phyloP scores from a whole-genome alignment of 2,888 invertebrate species.

The Agonopterix heracliana region DNA sequence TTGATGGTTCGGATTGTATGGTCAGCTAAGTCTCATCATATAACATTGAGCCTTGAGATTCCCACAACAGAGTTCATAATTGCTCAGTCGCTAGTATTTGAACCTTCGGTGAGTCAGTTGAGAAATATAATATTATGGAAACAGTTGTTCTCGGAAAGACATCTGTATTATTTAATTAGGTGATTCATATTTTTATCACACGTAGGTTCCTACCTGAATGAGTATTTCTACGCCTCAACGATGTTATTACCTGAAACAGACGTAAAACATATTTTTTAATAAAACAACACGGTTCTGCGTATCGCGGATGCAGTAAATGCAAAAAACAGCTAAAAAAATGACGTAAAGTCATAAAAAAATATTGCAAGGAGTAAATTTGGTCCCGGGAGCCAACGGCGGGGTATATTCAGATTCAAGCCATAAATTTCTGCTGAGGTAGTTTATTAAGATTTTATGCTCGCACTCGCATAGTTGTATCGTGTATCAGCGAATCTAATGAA shows the following conservation, averaged over 20 bases:
- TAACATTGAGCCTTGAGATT: not conserved
- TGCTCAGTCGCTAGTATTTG: too few relatives aligned
- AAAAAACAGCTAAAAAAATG: not conserved
- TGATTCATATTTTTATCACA: not conserved
- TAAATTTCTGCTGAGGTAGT: conserved; percentile 25
- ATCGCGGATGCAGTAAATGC: not conserved
- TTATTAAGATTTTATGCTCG: conserved; percentile 38
- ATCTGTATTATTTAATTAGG: not conserved
- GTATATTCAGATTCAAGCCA: conserved; percentile 28
- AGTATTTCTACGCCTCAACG: too few relatives aligned
- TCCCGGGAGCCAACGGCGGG: conserved; percentile 10
- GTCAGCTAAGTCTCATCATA: not conserved
- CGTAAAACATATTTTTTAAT: too few relatives aligned
- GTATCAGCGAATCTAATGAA: conserved; percentile 32
- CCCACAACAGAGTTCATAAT: too few relatives aligned
- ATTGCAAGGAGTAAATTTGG: not conserved
- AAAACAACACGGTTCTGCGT: too few relatives aligned
- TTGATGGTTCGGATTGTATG: not conserved
- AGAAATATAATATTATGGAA: not conserved
- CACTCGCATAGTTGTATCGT: conserved; percentile 27
- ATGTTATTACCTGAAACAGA: too few relatives aligned
- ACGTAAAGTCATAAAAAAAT: conserved; percentile 2
- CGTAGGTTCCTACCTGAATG: too few relatives aligned
- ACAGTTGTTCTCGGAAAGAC: conserved; percentile 3
- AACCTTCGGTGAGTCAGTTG: not conserved